Evolutionary conservation across 2,797 vertebrate genomes (phyloP).

Genomic region (Alfaro cultratus): DNA sequence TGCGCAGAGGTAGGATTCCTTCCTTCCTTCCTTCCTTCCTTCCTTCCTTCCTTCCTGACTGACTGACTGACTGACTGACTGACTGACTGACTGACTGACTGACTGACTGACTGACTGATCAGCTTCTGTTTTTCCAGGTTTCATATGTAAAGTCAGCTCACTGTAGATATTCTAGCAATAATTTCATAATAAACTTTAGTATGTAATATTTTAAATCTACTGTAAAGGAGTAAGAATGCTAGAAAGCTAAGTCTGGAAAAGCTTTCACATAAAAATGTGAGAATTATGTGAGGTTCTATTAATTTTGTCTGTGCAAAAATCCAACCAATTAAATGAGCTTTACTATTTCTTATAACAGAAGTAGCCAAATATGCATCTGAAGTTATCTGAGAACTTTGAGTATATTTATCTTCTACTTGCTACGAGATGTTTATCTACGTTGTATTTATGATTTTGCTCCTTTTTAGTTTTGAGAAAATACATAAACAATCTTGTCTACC

Average conservation of each 20-base stretch:
- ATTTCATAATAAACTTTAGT: neutral
- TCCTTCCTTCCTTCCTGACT: neutral
- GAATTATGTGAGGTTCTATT: neutral
- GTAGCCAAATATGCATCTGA: neutral
- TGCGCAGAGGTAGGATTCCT: constrained; percentile 68
- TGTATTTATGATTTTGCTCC: neutral
- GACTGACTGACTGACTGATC: too few relatives aligned
- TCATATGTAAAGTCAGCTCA: neutral
- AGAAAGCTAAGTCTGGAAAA: neutral
- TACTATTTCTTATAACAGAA: neutral
- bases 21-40: neutral
- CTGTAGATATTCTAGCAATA: neutral
- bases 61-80: too few relatives aligned
- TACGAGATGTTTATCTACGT: neutral
- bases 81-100: too few relatives aligned
- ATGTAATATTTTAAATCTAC: neutral
- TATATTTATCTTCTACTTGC: neutral
- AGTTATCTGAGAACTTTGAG: neutral
- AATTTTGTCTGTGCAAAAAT: neutral
- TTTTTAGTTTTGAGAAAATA: neutral
- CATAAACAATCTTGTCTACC: neutral
- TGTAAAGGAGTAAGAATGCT: neutral
- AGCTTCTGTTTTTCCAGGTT: neutral
- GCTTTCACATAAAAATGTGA: neutral
- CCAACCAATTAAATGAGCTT: neutral